Conservation (phyloP, 2,797 vertebrate species). For the Avahi laniger region DNA sequence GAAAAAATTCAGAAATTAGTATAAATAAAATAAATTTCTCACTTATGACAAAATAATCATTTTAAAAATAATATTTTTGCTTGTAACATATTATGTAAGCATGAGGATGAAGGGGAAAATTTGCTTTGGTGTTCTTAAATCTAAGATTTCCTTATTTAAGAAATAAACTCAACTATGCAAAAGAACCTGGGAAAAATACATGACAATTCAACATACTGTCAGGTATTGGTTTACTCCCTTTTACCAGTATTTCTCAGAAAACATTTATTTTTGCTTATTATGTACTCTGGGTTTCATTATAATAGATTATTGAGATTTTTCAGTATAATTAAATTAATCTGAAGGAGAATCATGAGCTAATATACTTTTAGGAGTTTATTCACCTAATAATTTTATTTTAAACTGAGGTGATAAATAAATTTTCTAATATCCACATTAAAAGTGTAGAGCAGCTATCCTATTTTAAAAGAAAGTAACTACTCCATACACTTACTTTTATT, state of each 20-base stretch:
- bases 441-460: background rate
- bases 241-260: conserved; percentile 29
- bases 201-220: background rate
- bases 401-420: conserved; percentile 1
- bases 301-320: conserved; percentile 22
- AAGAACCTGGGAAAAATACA: conserved; percentile 16
- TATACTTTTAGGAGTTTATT: conserved; percentile 32
- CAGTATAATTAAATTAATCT: conserved; percentile 48
- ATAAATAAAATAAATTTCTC: conserved; percentile 75
- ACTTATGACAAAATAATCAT: conserved; percentile 80
- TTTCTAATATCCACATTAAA: conserved; percentile 18
- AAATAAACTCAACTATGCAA: conserved; percentile 54
- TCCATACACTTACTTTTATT: background rate
- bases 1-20: conserved; percentile 71
- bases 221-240: background rate
- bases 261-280: conserved; percentile 34
- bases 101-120: conserved; percentile 87
- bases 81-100: conserved; percentile 90
- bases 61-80: conserved; percentile 76
- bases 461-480: conserved; percentile 39
- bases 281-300: background rate
- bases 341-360: conserved; percentile 13
- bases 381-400: conserved; percentile 49
- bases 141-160: conserved; percentile 65
- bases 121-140: conserved; percentile 56